Conservation (phyloP, 2,888 invertebrate genomes). For the Luperina testacea region DNA sequence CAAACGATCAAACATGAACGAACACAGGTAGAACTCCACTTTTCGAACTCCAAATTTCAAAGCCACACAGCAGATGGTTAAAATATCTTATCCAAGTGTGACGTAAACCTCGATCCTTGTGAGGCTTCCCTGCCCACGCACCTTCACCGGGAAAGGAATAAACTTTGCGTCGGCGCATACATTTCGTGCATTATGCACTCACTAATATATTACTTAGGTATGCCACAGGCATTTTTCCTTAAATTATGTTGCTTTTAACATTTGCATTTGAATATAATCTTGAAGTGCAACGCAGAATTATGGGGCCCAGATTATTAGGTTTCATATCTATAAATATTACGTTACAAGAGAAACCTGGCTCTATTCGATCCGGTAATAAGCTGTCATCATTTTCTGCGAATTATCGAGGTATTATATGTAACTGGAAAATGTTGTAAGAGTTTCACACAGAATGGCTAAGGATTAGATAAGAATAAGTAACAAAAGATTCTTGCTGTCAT, state of each 20-base stretch:
- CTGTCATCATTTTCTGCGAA: conserved; percentile 54
- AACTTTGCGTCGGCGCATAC: conserved; percentile 79
- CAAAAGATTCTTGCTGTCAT: conserved; percentile 23
- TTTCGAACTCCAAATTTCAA: conserved; percentile 32
- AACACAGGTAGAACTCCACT: conserved; percentile 16
- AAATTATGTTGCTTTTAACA: conserved; percentile 68
- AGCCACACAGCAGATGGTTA: conserved; percentile 20
- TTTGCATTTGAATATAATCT: conserved; percentile 68
- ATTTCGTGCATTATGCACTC: conserved; percentile 76
- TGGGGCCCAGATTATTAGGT: conserved; percentile 56
- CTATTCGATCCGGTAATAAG: conserved; percentile 48
- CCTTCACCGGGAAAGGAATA: conserved; percentile 75
- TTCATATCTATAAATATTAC: conserved; percentile 54
- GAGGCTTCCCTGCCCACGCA: conserved; percentile 79
- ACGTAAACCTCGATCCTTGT: conserved; percentile 61
- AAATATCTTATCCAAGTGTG: conserved; percentile 62
- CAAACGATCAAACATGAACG: conserved; percentile 29
- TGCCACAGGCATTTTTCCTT: conserved; percentile 66
- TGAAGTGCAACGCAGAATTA: conserved; percentile 61
- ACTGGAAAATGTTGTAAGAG: conserved; percentile 28
- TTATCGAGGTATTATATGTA: conserved; percentile 47
- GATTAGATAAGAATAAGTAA: conserved; percentile 28
- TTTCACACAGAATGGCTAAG: conserved; percentile 12
- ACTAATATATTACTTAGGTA: conserved; percentile 72
- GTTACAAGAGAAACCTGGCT: conserved; percentile 43